Base-by-base conservation (phyloP, 2,797 vertebrate species). In the Poeciliopsis gracilis region DNA sequence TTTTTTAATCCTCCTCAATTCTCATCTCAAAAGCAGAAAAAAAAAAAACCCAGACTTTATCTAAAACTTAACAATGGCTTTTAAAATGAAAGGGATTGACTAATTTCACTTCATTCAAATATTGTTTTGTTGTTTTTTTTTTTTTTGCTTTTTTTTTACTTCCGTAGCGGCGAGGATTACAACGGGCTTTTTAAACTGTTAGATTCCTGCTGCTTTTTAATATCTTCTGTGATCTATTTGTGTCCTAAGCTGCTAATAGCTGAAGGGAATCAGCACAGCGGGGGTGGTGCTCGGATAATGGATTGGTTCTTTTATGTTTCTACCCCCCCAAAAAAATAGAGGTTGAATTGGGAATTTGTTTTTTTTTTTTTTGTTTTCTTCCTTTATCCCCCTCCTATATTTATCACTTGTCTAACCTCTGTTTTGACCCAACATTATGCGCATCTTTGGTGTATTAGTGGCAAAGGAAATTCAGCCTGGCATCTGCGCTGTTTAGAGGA, bases 171-270 rank as follows among this genome's bases (percentile, higher is more conserved):
- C 1, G 10, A 90, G 90, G 88, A 91, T 89, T 91, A 91, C 69
- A 76, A 74, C 11, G 36, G 43, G 81, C 84, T 83, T 91, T 92
- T 93, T 88, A 87, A 92, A 93, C 87, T 85, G 86, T 92, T 90
- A 86, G 82, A 87, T 86, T 91, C 94, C 90, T 53, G 90, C 92
- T 91, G 92, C 81, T 92, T 93, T 94, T 93, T 94, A 94, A 93
- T 94, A 94, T 93, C 91, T 90, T 88, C 84, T 87, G 89, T 92
- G 88, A 93, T 94, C 92, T 93, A 89, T 93, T 93, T 93, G 92
- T 90, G 91, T 93, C 91, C 87, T 92, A 92, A 93, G 91, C 91
- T 90, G 90, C 89, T 94, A 93, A 93, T 94, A 91, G 93, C 92
- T 91, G 45, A 87, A 86, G 87, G 90, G 88, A 93, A 93, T 91